These are phyloP conservation scores for Procambarus clarkii DNA, from an alignment of 1,140 invertebrate genomes.

Conservation along the genomic window DNA sequence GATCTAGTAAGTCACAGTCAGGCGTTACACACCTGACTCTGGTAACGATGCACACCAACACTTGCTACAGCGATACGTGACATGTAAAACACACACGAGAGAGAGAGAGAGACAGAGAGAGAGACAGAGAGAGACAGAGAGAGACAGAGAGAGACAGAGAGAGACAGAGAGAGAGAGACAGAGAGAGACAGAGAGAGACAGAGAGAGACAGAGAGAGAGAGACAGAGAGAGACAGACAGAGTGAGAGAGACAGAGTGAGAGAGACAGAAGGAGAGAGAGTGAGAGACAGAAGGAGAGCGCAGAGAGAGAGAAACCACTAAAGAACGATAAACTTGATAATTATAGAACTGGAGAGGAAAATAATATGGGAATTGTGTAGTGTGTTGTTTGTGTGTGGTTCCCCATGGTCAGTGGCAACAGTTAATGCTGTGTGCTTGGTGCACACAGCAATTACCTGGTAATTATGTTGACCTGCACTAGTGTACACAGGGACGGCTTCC, in stretches of 20 bases:
- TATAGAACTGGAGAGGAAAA: neutral
- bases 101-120: too few relatives aligned
- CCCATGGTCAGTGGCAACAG: conserved; percentile 19
- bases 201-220: too few relatives aligned
- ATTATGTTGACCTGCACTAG: conserved; percentile 35
- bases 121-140: neutral
- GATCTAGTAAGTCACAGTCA: too few relatives aligned
- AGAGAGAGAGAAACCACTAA: neutral
- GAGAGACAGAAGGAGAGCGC: neutral
- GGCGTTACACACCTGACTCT: too few relatives aligned
- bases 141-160: neutral
- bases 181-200: too few relatives aligned
- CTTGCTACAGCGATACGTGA: too few relatives aligned
- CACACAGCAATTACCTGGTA: conserved; percentile 41
- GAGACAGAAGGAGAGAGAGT: neutral
- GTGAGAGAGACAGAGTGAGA: too few relatives aligned
- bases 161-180: neutral
- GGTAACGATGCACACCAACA: too few relatives aligned
- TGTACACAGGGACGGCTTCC: too few relatives aligned
- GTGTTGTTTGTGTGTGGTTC: conserved; percentile 10
- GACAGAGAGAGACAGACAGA: too few relatives aligned
- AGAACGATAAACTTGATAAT: neutral
- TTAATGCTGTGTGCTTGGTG: conserved; percentile 17
- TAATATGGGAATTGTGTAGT: neutral
- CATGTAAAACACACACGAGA: too few relatives aligned